These are phyloP conservation scores for Scolanthus callimorphus DNA, from an alignment of 92 coral and sea anemone genomes.

Conservation along the genomic window DNA sequence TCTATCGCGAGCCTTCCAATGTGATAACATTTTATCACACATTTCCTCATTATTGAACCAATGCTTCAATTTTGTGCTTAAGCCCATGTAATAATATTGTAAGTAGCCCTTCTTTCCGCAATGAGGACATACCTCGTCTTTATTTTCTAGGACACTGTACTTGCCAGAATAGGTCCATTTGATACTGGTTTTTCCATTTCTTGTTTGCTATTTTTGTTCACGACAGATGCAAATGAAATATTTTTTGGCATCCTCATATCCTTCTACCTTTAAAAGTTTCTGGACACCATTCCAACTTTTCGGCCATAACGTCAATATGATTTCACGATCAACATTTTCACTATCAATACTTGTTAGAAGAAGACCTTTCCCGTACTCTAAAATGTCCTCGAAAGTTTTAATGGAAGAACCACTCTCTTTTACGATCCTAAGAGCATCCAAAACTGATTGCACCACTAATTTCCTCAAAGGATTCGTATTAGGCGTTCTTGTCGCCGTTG, in stretches of 20 bases:
- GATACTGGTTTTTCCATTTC: conserved; percentile 48
- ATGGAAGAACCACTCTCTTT: conserved; percentile 56
- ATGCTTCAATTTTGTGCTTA: conserved; percentile 45
- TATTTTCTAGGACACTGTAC: conserved; percentile 50
- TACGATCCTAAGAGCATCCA: conserved; percentile 59
- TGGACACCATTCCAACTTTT: conserved; percentile 55
- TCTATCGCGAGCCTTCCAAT: conserved; percentile 26
- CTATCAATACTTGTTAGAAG: conserved; percentile 23
- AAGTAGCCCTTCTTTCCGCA: conserved; percentile 49
- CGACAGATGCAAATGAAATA: conserved; percentile 56
- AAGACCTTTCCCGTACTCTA: conserved; percentile 55
- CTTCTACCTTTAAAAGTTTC: conserved; percentile 62
- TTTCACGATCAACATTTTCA: conserved; percentile 48
- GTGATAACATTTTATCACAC: conserved; percentile 56
- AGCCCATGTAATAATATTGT: conserved; percentile 55
- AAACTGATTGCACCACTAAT: conserved; percentile 54
- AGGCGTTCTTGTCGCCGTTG: too few relatives aligned
- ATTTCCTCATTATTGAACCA: conserved; percentile 53
- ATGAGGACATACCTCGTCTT: conserved; percentile 35
- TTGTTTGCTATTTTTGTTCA: conserved; percentile 31
- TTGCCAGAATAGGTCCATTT: conserved; percentile 45
- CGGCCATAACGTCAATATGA: conserved; percentile 53
- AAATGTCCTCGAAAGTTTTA: conserved; percentile 58
- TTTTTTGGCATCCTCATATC: conserved; percentile 55
- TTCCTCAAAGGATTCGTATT: conserved; percentile 28